phyloP scores from a whole-genome alignment of 2,113 vertebrate species.

The Mastomys coucha region DNA sequence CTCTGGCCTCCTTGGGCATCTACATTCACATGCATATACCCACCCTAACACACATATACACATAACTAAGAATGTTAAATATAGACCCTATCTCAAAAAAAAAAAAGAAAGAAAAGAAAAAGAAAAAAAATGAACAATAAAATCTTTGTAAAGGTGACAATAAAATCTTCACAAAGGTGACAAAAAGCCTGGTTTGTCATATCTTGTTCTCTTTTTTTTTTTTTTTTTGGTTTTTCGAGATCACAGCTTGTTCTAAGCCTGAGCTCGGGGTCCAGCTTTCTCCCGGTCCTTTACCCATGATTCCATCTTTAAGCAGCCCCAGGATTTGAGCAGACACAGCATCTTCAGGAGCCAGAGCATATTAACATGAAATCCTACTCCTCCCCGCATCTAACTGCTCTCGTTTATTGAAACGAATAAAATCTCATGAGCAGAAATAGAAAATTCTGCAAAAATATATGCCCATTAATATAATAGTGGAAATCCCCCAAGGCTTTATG shows the following conservation, averaged over 20 bases:
- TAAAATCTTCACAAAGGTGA: background rate
- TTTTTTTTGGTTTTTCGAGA: too few relatives aligned
- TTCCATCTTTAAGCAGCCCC: background rate
- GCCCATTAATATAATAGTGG: background rate
- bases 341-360: background rate
- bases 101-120: too few relatives aligned
- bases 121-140: background rate
- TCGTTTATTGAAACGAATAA: slow-evolving; percentile 44
- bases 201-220: too few relatives aligned
- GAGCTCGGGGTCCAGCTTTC: rapidly evolving
- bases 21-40: background rate
- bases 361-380: background rate
- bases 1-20: background rate
- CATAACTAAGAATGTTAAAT: background rate
- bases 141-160: background rate
- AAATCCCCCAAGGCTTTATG: background rate
- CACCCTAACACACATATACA: background rate
- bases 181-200: background rate
- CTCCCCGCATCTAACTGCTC: background rate
- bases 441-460: slow-evolving; percentile 49
- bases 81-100: background rate
- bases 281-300: rapidly evolving
- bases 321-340: background rate
- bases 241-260: rapidly evolving
- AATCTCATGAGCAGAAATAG: slow-evolving; percentile 56